Evolutionary conservation across 2,888 invertebrate genomes (phyloP).

Genomic region (Argyresthia albistria): DNA sequence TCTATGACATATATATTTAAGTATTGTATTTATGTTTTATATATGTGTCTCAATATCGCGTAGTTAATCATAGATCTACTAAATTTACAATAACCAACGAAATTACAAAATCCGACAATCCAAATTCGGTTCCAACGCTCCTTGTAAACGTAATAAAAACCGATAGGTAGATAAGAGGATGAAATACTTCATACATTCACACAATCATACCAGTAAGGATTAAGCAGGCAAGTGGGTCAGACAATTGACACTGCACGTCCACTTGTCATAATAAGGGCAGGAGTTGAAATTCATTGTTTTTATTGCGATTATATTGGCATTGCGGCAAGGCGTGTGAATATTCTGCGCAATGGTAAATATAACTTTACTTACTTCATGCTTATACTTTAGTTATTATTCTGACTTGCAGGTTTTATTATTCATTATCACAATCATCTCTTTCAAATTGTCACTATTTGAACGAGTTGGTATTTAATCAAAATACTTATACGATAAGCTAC

Average conservation of each 20-base stretch:
- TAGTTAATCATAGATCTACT: no score
- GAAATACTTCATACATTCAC: slow-evolving; percentile 26
- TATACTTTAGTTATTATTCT: not conserved
- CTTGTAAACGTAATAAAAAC: not conserved
- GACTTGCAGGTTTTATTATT: not conserved
- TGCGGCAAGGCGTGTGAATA: not conserved
- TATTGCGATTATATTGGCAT: not conserved
- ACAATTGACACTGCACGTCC: slow-evolving; percentile 26
- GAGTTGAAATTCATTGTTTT: not conserved
- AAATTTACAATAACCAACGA: no score
- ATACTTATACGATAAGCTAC: not conserved
- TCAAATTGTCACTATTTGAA: not conserved
- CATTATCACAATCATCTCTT: no score
- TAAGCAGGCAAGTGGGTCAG: slow-evolving; percentile 31
- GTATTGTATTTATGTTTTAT: no score
- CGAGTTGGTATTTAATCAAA: not conserved
- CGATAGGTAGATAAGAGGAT: slow-evolving; percentile 11
- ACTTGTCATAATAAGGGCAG: not conserved
- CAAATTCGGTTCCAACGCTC: no score
- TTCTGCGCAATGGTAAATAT: not conserved
- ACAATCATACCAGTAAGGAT: slow-evolving; percentile 34
- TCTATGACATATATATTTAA: no score
- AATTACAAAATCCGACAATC: no score
- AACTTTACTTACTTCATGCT: not conserved
- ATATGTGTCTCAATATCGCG: no score